These are phyloP conservation scores for Thamnophis elegans DNA, from an alignment of 2,797 vertebrate genomes.

Conservation along the genomic window DNA sequence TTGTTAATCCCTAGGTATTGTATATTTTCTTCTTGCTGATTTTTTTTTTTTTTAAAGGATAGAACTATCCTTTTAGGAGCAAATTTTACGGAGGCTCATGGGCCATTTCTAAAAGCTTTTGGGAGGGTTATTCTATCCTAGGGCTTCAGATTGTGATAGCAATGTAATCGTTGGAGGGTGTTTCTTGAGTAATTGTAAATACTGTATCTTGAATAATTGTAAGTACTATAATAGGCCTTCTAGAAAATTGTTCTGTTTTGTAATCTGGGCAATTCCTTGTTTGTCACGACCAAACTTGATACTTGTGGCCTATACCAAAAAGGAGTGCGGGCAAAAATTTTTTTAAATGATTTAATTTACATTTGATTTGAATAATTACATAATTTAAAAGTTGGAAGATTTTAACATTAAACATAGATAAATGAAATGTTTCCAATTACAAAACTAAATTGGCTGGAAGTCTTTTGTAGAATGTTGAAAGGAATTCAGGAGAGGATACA, in stretches of 20 bases:
- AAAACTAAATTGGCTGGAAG: background rate
- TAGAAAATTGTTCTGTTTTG: background rate
- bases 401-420: background rate
- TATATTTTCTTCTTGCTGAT: background rate
- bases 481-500: background rate
- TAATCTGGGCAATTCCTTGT: background rate
- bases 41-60: background rate
- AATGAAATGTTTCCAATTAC: background rate
- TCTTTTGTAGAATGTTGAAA: background rate
- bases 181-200: background rate
- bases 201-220: background rate
- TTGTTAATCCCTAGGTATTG: background rate
- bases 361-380: background rate
- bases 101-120: background rate
- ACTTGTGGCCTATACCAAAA: background rate
- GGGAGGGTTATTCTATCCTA: background rate
- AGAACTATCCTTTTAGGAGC: background rate
- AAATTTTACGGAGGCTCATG: background rate
- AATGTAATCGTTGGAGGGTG: background rate
- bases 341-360: background rate
- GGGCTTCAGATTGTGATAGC: background rate
- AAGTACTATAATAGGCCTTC: background rate
- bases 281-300: background rate
- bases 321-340: background rate
- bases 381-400: background rate